phyloP scores from a whole-genome alignment of 2,113 vertebrate genomes.

The Noctilio leporinus region DNA sequence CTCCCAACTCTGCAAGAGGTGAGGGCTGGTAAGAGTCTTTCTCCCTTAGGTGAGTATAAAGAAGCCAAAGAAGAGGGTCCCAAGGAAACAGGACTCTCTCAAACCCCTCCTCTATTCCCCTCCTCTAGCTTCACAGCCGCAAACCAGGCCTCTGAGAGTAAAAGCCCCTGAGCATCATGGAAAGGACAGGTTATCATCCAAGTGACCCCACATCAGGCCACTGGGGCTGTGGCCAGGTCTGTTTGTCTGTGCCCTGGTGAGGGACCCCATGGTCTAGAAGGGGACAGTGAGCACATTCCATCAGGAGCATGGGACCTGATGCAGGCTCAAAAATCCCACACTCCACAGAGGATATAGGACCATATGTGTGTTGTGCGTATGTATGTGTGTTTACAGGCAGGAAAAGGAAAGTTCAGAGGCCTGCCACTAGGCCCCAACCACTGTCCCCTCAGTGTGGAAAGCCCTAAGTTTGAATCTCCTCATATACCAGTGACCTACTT shows the following conservation, averaged over 20 bases:
- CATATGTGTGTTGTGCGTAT: background rate
- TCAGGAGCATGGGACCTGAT: background rate
- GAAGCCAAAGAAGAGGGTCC: background rate
- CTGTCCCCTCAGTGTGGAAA: background rate
- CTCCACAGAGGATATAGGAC: background rate
- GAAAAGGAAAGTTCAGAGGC: background rate
- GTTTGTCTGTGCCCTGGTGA: background rate
- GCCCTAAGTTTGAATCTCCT: background rate
- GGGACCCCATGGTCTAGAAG: background rate
- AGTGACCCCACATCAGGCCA: background rate
- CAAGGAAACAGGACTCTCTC: background rate
- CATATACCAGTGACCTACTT: background rate
- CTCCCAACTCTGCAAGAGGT: background rate
- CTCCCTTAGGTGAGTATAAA: background rate
- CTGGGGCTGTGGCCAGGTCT: background rate
- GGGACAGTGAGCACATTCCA: background rate
- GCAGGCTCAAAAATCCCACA: background rate
- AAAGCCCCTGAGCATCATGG: background rate
- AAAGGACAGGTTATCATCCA: background rate
- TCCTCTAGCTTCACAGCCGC: background rate
- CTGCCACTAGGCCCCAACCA: background rate
- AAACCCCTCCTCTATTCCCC: too few relatives aligned
- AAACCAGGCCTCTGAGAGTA: background rate
- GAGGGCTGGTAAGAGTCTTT: background rate
- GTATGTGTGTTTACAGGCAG: background rate